Evolutionary conservation across 30 jellyfish, hydroid and myxozoan genomes (phyloP), one percentile per base, ranked within the genome.

Genomic region (Rhopilema esculentum): DNA sequence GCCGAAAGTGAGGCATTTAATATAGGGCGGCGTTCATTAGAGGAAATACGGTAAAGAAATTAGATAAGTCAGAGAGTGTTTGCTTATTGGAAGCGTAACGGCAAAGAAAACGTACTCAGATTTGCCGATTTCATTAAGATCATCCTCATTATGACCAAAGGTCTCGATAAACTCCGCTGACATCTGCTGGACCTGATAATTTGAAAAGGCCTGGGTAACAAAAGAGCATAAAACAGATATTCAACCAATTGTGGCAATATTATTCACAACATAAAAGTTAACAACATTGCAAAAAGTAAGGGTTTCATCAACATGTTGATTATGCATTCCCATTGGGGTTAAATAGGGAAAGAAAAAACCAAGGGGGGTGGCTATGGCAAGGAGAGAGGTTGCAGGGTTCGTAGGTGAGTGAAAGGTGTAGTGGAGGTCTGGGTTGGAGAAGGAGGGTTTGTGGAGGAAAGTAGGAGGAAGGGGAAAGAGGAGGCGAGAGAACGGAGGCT

Each of bases 161-260:
- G 99, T 65, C 69, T 95, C 99, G 62, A 95, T 85, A 77, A 95
- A 95, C 57, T 95, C 99, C 52, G 91, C 84, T 0, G 99, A 91
- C 99, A 95, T 84, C 73, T 93, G 97, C 83, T 95, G 97, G 66
- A 90, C 97, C 89, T 95, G 99, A 87, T 95, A 95, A 89, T 95
- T 95, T 76, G 97, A 97, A 81, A 84, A 95, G 77, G 95, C 97
- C 99, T 95, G 83, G 83, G 85, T 69, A 53, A 66, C 67, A 62
- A 72, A 63, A 84, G 85, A 22, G 49, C 72, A 65, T 18, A 31
- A 80, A 23, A 74, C 80, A 72, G 83, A 61, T 31, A 28, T 70
- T 87, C 89, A 64, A 33, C 83, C 25, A 24, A 9, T 24, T 6
- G 30, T 48, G 26, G 8, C 33, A 25, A 16, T 17, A 74, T 40